Base-by-base conservation (phyloP, 2,797 vertebrate genomes). In the Ctenopoma multispine region DNA sequence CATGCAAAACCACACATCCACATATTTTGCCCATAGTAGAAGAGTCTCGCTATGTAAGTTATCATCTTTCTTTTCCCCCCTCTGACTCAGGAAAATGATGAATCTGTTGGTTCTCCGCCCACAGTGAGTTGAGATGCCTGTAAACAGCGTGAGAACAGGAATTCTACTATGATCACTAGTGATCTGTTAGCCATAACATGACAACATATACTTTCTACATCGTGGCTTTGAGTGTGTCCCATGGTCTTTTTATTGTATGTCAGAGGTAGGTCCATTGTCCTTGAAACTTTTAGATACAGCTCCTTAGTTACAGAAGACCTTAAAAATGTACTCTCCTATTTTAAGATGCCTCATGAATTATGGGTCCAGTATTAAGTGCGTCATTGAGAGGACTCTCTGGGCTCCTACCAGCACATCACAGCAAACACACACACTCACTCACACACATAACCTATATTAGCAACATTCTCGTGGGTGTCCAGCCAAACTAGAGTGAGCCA, bases 371-470 rank as follows among this genome's bases (percentile, higher is more conserved):
- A 79, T 81, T 69, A 82, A 87, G 76, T 93, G 92, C 86, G 83
- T 93, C 90, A 94, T 43, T 75, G 74, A 61, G 81, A 85, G 75
- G 71, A 71, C 65, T 70, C 78, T 72, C 81, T 62, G 31, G 65
- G 75, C 53, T 80, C 43, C 53, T 75, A 68, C 69, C 57, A 53
- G 57, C 48, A 91, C 62, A 60, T 75, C 83, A 72, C 61, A 69
- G 20, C 24, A 15, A 18, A 7, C 21, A 21, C 63, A 21, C 12
- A 54, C 57, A 55, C 47, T 74, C 60, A 70, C 71, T 68, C 77
- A 83, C 82, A 75, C 66, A 75, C 69, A 72, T 60, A 92, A 85
- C 88, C 83, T 78, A 88, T 87, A 92, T 91, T 88, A 80, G 82
- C 53, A 77, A 53, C 72, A 69, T 71, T 69, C 63, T 83, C 5